Conservation (phyloP, 1,140 invertebrate species). For the Metopolophium dirhodum region DNA sequence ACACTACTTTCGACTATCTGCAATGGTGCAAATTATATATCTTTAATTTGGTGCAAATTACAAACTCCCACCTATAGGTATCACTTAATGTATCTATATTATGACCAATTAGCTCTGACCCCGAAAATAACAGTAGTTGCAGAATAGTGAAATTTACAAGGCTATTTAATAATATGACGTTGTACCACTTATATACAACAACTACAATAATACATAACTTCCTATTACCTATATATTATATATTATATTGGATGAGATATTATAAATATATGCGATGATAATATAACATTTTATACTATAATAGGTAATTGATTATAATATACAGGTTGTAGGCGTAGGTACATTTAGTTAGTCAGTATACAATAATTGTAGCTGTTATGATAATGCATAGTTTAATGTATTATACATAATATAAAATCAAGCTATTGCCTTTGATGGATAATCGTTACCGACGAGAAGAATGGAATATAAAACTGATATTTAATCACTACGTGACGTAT, state of each 20-base stretch:
- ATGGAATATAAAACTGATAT: not conserved
- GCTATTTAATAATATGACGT: not conserved
- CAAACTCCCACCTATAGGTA: too few species aligned
- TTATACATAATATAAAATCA: not conserved
- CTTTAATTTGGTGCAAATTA: too few species aligned
- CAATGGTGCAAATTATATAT: too few species aligned
- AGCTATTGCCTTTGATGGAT: not conserved
- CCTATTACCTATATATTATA: too few species aligned
- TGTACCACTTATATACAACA: not conserved
- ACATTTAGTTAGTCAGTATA: not conserved
- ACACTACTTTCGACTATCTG: too few species aligned
- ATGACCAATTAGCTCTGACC: too few species aligned
- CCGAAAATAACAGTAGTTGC: not conserved
- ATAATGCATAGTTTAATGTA: not conserved
- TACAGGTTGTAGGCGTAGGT: not conserved
- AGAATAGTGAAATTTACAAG: not conserved
- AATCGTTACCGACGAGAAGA: not conserved
- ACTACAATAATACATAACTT: not conserved
- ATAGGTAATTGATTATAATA: not conserved
- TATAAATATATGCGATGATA: not conserved
- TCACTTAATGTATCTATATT: too few species aligned
- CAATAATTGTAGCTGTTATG: not conserved
- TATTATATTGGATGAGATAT: not conserved
- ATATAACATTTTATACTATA: not conserved
- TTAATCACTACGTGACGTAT: not conserved